These are phyloP conservation scores for Caenorhabditis elegans DNA, from an alignment of 1,140 invertebrate genomes.

Conservation along the genomic window WBcel235 BX284603.4:7639001-7639500, in stretches of 20 bases:
- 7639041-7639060: conserved; percentile 58
- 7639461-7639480: conserved; percentile 55
- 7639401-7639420: conserved; percentile 50
- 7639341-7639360: conserved; percentile 57
- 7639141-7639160: conserved; percentile 57
- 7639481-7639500: conserved; percentile 50
- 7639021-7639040: conserved; percentile 53
- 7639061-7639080: conserved; percentile 60
- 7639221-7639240: conserved; percentile 59
- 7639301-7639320: too few species aligned
- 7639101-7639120: conserved; percentile 39
- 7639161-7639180: conserved; percentile 49
- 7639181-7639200: not conserved
- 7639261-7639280: conserved; percentile 53
- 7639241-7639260: conserved; percentile 58
- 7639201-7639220: conserved; percentile 40
- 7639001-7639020: conserved; percentile 49
- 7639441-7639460: conserved; percentile 46
- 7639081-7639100: conserved; percentile 49
- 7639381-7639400: conserved; percentile 55
- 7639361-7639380: conserved; percentile 21
- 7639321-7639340: conserved; percentile 52
- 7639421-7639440: conserved; percentile 38
- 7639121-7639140: conserved; percentile 53
- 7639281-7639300: too few species aligned